These are phyloP conservation scores for Temnothorax curvispinosus DNA, from an alignment of 1,140 invertebrate genomes.

Conservation along the genomic window DNA sequence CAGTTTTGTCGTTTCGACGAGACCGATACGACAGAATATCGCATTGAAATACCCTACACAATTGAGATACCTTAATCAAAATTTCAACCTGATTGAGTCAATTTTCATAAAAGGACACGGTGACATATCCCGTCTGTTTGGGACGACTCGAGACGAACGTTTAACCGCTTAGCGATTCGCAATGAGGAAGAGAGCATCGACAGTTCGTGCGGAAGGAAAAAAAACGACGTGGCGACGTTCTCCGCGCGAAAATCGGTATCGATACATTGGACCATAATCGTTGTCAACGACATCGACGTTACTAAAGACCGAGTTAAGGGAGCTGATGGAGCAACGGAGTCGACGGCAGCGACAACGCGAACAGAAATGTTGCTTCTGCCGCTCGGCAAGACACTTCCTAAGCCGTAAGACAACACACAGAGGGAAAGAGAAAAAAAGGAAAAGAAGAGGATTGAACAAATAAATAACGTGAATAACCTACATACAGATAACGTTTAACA, in stretches of 20 bases:
- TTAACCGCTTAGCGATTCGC: background rate
- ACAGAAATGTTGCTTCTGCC: conserved; percentile 37
- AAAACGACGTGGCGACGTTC: background rate
- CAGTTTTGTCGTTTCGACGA: background rate
- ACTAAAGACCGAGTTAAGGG: conserved; percentile 7
- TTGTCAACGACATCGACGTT: conserved; percentile 53
- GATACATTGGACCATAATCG: conserved; percentile 65
- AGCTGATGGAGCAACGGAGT: conserved; percentile 14
- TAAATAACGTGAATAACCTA: conserved; percentile 64
- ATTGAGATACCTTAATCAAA: background rate
- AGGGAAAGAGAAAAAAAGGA: background rate
- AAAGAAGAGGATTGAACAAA: conserved; percentile 4
- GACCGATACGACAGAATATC: background rate
- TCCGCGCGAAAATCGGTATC: conserved; percentile 38
- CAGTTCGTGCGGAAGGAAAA: background rate
- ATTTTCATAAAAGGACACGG: background rate
- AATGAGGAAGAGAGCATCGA: conserved; percentile 4
- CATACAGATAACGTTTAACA: conserved; percentile 74
- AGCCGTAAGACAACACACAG: conserved; percentile 35
- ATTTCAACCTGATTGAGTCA: background rate
- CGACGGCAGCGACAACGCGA: conserved; percentile 20
- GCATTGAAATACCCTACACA: too few relatives aligned
- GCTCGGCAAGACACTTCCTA: conserved; percentile 47
- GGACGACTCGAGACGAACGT: conserved; percentile 1
- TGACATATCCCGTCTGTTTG: conserved; percentile 31